Base-by-base conservation (phyloP, 1,140 invertebrate genomes). In the Hydropsyche tenuis region DNA sequence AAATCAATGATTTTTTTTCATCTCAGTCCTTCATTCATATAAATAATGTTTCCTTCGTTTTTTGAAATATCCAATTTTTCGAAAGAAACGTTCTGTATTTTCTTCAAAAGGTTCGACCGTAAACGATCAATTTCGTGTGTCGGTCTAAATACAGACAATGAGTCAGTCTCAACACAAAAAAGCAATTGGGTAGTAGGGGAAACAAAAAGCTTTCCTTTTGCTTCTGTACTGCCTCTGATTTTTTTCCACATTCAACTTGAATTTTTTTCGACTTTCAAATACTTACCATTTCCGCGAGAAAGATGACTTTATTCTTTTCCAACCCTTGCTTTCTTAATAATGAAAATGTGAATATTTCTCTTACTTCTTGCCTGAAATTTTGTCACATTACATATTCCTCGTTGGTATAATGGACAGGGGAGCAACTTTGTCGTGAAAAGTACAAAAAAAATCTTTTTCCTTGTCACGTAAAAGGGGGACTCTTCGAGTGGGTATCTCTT, bases 311-410 rank as follows among this genome's bases (percentile, higher is more conserved):
- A 37, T 37, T 37, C 16, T 18, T 53, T 53, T n/a, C 16, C 48
- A 53, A 53, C 48, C 48, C 48, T 53, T 46, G 45, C 18, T 46
- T 53, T 53, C 48, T 18, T 53, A 53, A 37, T 37, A 37, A 53
- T 20, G 48, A 53, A 53, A 53, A 53, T 16, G 16, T n/a, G 48
- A 53, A 53, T 53, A 53, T 53, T 20, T 18, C 20, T 53, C 48
- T 18, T 18, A 9, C 11, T 18, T 53, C 16, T 53, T 20, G n/a
- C 20, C 16, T 20, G 6, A 18, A 53, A 18, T 53, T 53, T 53
- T 53, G 48, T 30, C 23, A 63, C 27, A 63, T 63, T 63, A 63
- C 60, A 63, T 63, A 63, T 63, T 63, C 60, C 18, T 23, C 16
- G 9, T 16, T 27, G 60, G 23, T 37, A 63, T 63, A 63, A 63